Conservation (phyloP, 1,140 invertebrate genomes). For the Drosophila fuyamai region DNA sequence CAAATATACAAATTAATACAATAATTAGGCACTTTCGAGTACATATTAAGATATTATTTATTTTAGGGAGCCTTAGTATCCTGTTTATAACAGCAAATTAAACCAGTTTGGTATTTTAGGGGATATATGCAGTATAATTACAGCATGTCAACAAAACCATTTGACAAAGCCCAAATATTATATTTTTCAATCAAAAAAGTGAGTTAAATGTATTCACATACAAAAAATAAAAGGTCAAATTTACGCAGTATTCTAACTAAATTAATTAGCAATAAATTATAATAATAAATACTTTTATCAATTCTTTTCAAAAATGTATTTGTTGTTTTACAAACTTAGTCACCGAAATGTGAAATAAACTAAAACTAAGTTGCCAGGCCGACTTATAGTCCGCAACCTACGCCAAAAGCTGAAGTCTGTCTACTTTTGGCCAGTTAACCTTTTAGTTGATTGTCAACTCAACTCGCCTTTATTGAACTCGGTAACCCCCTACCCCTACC, state of each 20-base stretch:
- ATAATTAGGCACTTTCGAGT: not conserved
- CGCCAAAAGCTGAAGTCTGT: constrained; percentile 30
- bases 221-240: no score
- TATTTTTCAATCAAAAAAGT: no score
- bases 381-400: constrained; percentile 34
- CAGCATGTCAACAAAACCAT: no score
- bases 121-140: no score
- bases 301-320: no score
- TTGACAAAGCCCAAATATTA: no score
- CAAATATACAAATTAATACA: not conserved
- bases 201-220: no score
- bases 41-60: not conserved
- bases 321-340: not conserved
- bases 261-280: no score
- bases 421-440: constrained; percentile 39
- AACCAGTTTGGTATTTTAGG: no score
- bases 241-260: no score
- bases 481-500: not conserved
- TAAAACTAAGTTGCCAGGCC: constrained; percentile 10
- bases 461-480: constrained; percentile 37
- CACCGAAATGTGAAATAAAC: constrained; percentile 7
- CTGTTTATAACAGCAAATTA: not conserved
- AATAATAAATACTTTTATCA: no score
- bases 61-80: not conserved
- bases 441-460: constrained; percentile 53